These are phyloP conservation scores for Coelopa pilipes DNA, from an alignment of 2,888 invertebrate species.

Conservation along the genomic window DNA sequence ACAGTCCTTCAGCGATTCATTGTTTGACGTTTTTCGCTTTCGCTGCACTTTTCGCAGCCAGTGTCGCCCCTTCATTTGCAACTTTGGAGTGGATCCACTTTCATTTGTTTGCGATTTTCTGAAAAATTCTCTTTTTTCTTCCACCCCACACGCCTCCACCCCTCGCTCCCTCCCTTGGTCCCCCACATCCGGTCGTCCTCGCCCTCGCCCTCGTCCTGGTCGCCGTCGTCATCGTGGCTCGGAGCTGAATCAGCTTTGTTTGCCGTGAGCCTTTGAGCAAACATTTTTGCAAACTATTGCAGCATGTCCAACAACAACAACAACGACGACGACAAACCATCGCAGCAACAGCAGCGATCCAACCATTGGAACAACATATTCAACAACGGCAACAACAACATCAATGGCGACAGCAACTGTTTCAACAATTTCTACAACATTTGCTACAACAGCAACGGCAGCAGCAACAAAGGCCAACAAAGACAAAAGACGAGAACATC, in stretches of 20 bases:
- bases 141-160: neutral
- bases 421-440: too few species aligned
- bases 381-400: slow-evolving; percentile 11
- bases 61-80: slow-evolving; percentile 56
- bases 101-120: slow-evolving; percentile 56
- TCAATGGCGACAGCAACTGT: neutral
- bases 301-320: slow-evolving; percentile 10
- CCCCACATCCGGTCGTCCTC: neutral
- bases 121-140: slow-evolving; percentile 27
- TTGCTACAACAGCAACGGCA: slow-evolving; percentile 4
- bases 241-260: slow-evolving; percentile 37
- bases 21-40: slow-evolving; percentile 38
- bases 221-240: slow-evolving; percentile 18
- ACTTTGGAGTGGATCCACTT: slow-evolving; percentile 62
- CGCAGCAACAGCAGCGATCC: neutral
- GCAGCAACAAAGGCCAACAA: too few species aligned
- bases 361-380: neutral
- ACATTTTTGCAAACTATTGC: slow-evolving; percentile 38
- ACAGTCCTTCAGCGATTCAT: slow-evolving; percentile 22
- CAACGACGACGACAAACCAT: neutral
- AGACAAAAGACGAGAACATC: neutral
- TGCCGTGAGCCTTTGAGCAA: slow-evolving; percentile 38
- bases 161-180: neutral
- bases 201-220: too few species aligned
- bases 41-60: slow-evolving; percentile 38